Percentiles rank a stretch among this genome's conserved stretches.
phyloP scores from a whole-genome alignment of 2,113 vertebrate species.

The Ivindomyrus marchei region DNA sequence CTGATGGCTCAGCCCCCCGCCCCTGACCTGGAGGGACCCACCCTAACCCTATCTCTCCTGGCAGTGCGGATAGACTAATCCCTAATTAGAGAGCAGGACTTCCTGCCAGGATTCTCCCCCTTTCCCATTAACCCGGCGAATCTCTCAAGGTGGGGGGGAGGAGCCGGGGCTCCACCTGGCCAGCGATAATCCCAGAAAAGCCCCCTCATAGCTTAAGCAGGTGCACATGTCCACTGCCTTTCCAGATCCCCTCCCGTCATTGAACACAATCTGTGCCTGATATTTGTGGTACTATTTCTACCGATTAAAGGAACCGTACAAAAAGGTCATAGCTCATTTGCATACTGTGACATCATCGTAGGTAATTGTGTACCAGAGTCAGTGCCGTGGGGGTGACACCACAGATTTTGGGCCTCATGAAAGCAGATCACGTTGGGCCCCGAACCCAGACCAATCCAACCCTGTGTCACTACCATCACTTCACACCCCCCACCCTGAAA shows the following conservation, averaged over 20 bases:
- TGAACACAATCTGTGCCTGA: not conserved
- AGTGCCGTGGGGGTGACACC: not conserved
- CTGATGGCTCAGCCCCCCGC: not conserved
- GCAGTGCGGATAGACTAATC: slow-evolving; percentile 13
- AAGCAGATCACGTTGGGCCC: not conserved
- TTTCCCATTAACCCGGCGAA: slow-evolving; percentile 10
- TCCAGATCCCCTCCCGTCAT: not conserved
- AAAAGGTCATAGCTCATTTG: not conserved
- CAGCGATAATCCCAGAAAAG: not conserved
- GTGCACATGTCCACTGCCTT: not conserved
- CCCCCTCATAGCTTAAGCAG: not conserved
- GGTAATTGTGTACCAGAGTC: not conserved
- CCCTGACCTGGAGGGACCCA: not conserved
- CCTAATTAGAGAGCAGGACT: slow-evolving; percentile 16
- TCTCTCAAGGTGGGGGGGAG: not conserved
- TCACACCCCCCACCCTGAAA: not conserved
- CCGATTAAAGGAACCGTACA: not conserved
- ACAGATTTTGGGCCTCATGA: not conserved
- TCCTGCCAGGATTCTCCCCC: not conserved
- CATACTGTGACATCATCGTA: not conserved
- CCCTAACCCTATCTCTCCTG: not conserved
- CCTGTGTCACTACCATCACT: not conserved
- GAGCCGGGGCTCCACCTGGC: not conserved
- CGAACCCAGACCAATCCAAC: not conserved
- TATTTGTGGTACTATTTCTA: not conserved